Evolutionary conservation across 2,888 invertebrate species (phyloP).

Genomic region (Terebella lapidaria): DNA sequence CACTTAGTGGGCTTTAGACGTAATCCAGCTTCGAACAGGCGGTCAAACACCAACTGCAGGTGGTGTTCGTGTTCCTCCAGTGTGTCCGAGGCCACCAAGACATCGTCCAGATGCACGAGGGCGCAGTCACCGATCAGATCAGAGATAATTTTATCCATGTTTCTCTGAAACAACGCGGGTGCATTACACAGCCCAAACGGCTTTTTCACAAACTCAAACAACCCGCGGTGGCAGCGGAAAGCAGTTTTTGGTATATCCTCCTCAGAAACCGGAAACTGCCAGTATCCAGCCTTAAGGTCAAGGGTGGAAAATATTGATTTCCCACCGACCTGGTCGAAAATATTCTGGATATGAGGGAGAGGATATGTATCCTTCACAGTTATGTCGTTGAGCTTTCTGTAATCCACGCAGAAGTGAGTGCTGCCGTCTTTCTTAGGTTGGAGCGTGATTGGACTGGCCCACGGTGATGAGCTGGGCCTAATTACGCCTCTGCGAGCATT

Average conservation of each 20-base stretch:
- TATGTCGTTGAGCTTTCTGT: conserved; percentile 9
- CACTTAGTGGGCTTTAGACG: no score
- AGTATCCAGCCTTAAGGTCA: conserved; percentile 11
- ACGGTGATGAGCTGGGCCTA: background rate
- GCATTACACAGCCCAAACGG: conserved; percentile 13
- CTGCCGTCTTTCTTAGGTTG: conserved; percentile 13
- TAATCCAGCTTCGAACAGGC: background rate
- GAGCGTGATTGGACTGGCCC: conserved; percentile 11
- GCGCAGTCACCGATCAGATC: background rate
- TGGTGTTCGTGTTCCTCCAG: background rate
- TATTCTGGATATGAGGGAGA: conserved; percentile 7
- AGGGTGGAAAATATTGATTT: background rate
- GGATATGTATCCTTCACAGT: conserved; percentile 9
- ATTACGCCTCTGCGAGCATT: conserved; percentile 10
- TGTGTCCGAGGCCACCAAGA: background rate
- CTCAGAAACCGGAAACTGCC: conserved; percentile 4
- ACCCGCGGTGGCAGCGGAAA: conserved; percentile 8
- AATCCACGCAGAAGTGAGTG: conserved; percentile 14
- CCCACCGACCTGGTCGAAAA: conserved; percentile 10
- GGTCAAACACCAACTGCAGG: background rate
- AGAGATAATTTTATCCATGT: conserved; percentile 4
- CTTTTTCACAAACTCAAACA: conserved; percentile 8
- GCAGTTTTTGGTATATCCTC: conserved; percentile 9
- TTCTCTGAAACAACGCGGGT: conserved; percentile 7
- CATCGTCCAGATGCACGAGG: conserved; percentile 7